Base-by-base conservation (phyloP, 1,140 invertebrate genomes). In the Phenacoccus solenopsis region DNA sequence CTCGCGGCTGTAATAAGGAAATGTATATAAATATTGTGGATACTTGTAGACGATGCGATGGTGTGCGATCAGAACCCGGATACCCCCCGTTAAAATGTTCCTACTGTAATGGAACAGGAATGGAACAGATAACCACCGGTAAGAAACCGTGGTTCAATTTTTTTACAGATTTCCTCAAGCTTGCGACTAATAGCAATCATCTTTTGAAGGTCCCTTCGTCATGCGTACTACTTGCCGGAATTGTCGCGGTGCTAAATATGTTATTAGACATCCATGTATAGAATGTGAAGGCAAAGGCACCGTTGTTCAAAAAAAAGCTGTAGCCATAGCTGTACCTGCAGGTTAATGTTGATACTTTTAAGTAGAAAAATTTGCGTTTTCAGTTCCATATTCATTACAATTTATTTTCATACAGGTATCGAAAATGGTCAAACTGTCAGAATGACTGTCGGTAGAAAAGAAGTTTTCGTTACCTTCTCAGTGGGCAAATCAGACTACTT, bases 31-130 rank as follows among this genome's bases (percentile, higher is more conserved):
- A 98, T 81, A 87, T 98, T 0, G 85, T 96, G 12, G 96, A 98
- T 77, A 90, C 85, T 2, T 99, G 98, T 79, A 85, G 86, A 0
- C 94, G 91, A 78, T 99, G 98, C 79, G 74, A 80, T 49, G 98
- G 98, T 21, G 81, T 81, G 0, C 85, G 91, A 72, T 89, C 88
- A 78, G 94, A 97, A 78, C 86, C 86, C 0, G 96, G 96, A 9
- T 92, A 90, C 0, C 96, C 93, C 78, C 83, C 94, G 22, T 84
- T 87, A 1, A 86, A 84, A 71, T 99, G 98, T 79, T 86, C 86
- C 0, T 88, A 91, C 76, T 99, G 98, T 80, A 94, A 97, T 83
- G 98, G 97, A n/a, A 94, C 94, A 22, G 97, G 96, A 69, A 93
- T 96, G 88, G 94, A 94, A 79, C 93, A 90, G 25, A 88, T 94